These are phyloP conservation scores for Ceyx cyanopectus DNA, from an alignment of 2,113 vertebrate genomes.

Conservation along the genomic window DNA sequence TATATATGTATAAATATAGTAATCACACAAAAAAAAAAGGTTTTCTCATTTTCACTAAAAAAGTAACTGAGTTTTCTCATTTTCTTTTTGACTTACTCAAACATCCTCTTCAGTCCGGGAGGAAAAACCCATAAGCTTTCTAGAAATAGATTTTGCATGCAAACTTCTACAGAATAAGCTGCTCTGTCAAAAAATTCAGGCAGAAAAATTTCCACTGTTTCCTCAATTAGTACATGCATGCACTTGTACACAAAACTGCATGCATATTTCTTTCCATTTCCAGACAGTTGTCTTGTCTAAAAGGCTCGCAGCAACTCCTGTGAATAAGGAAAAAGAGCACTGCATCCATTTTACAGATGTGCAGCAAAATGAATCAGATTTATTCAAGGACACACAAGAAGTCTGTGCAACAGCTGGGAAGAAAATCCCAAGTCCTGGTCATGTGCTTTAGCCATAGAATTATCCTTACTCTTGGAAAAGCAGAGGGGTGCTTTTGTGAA, in stretches of 20 bases:
- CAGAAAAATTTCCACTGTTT: background rate
- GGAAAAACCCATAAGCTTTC: background rate
- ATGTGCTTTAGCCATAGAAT: conserved; percentile 57
- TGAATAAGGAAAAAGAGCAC: background rate
- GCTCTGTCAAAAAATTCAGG: background rate
- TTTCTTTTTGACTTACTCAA: background rate
- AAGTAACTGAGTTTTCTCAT: background rate
- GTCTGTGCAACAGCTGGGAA: conserved; percentile 57
- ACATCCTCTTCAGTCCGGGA: background rate
- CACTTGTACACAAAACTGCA: background rate
- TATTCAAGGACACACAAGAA: conserved; percentile 37
- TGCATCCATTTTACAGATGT: conserved; percentile 42
- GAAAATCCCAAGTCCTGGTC: conserved; percentile 34
- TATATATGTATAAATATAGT: too few relatives aligned
- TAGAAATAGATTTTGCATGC: background rate
- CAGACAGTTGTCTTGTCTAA: background rate
- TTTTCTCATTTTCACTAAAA: background rate
- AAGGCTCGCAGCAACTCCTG: background rate
- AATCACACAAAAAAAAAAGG: background rate
- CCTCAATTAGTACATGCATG: background rate
- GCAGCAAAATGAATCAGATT: conserved; percentile 26
- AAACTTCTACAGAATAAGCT: background rate
- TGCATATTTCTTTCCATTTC: background rate
- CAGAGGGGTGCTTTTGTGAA: conserved; percentile 47
- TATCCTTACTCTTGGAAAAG: conserved; percentile 51